Base-by-base conservation (phyloP, 2,113 vertebrate species). In the Ochotona princeps region DNA sequence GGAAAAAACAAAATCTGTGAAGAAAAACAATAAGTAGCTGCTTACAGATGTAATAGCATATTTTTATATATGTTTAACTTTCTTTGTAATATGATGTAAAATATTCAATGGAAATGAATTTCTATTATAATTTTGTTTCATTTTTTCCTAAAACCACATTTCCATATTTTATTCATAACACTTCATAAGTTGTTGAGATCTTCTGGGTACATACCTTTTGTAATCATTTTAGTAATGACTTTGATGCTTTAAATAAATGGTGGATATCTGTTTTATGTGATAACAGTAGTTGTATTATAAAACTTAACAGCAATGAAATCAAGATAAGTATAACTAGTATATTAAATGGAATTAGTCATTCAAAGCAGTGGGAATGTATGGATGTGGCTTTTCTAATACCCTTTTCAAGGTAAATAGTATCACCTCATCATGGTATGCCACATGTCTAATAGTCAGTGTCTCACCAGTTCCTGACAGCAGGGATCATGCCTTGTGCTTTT, bases 1-100 rank as follows among this genome's bases (percentile, higher is more conserved):
- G 74, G 51, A 96, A 76, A 76, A 90, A 92, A 95, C 92, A 92
- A 93, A 94, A 65, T 72, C 60, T 87, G 93, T 86, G 90, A 96
- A 87, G 82, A 88, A 95, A 89, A 11, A 69, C 92, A 91, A 80
- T 93, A 94, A 96, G 28, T 51, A 94, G 94, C 94, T 94, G 60
- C 92, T 95, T 91, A 73, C 89, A 89, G 90, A 66, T 60, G 67
- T 87, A 61, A 57, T 78, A 66, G 73, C 21, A 9, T 78, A 28
- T 72, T 89, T 89, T 93, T 67, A 13, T 80, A 6, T 7, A 35
- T 78, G 51, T 89, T 93, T 93, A 23, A 80, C 5, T 83, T 90
- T 8, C 44, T 84, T 83, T 86, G 10, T 94, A 28, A 30, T 90
- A 38, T n/a, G 10, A 30, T 57, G 20, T 60, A 70, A 95, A 93